A percentile compares a stretch with the other conserved stretches of the same genome.
These are phyloP conservation scores for Spodoptera littoralis DNA, from an alignment of 2,888 invertebrate genomes.

Conservation along the genomic window DNA sequence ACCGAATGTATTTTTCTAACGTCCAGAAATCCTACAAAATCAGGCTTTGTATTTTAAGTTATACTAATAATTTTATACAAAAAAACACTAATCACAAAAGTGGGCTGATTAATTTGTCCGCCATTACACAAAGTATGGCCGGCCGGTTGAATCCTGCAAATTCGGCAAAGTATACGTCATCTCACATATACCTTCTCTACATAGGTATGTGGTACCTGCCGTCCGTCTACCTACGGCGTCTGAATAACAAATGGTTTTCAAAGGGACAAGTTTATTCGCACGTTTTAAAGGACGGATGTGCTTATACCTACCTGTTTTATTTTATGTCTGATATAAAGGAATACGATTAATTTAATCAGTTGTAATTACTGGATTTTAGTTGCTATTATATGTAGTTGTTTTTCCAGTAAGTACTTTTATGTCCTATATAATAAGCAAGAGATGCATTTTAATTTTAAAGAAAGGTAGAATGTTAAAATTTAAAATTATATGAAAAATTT, in stretches of 20 bases:
- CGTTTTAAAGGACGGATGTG: constrained; percentile 51
- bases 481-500: neutral
- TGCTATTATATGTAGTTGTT: neutral
- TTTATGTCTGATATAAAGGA: constrained; percentile 22
- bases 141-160: constrained; percentile 46
- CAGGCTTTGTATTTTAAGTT: no score
- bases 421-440: no score
- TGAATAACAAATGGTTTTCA: constrained; percentile 69
- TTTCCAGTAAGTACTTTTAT: neutral
- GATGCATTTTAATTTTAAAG: no score
- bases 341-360: constrained; percentile 7
- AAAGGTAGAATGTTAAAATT: no score
- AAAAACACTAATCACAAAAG: neutral
- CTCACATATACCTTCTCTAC: constrained; percentile 23
- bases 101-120: constrained; percentile 23
- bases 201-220: constrained; percentile 66
- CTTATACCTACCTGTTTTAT: constrained; percentile 13
- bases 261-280: constrained; percentile 56
- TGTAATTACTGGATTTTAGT: neutral
- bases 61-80: neutral
- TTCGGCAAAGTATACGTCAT: constrained; percentile 53
- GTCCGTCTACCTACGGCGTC: constrained; percentile 58
- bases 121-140: constrained; percentile 34
- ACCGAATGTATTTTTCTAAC: no score
- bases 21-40: no score